These are phyloP conservation scores for Platalea minor DNA, from an alignment of 2,797 vertebrate species.

Conservation along the genomic window DNA sequence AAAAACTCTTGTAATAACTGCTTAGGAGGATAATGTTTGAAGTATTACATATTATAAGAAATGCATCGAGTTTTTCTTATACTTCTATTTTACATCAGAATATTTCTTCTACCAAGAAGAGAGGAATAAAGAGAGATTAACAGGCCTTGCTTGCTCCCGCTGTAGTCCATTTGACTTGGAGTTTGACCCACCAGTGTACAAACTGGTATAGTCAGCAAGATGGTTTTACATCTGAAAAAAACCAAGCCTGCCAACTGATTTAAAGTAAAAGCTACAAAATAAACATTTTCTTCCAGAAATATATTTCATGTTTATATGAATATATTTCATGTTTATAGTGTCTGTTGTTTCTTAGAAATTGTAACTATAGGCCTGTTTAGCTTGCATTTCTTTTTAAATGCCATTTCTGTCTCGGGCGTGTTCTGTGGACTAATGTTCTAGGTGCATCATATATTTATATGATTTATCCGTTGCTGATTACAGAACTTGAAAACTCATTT, in stretches of 20 bases:
- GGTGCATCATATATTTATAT: background rate
- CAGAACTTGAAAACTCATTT: background rate
- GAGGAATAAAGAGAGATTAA: background rate
- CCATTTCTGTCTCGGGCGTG: background rate
- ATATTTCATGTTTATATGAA: background rate
- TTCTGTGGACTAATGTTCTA: background rate
- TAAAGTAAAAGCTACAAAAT: background rate
- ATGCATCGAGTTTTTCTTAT: background rate
- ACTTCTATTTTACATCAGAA: background rate
- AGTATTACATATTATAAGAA: background rate
- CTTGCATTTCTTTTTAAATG: background rate
- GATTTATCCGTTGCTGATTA: background rate
- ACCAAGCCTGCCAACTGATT: background rate
- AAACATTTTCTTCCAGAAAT: background rate
- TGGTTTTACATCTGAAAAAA: background rate
- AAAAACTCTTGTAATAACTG: background rate
- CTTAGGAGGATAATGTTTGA: background rate
- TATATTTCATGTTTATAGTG: background rate
- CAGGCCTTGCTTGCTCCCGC: background rate
- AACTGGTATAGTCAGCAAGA: background rate
- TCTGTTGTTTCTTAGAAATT: background rate
- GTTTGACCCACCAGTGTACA: background rate
- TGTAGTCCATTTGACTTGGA: background rate
- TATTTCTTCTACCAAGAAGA: background rate
- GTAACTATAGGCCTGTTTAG: background rate